Percentiles rank a stretch among this genome's conserved stretches.
These are phyloP conservation scores for Oreochromis grahami DNA, from an alignment of 2,797 vertebrate species.

Conservation along the genomic window DNA sequence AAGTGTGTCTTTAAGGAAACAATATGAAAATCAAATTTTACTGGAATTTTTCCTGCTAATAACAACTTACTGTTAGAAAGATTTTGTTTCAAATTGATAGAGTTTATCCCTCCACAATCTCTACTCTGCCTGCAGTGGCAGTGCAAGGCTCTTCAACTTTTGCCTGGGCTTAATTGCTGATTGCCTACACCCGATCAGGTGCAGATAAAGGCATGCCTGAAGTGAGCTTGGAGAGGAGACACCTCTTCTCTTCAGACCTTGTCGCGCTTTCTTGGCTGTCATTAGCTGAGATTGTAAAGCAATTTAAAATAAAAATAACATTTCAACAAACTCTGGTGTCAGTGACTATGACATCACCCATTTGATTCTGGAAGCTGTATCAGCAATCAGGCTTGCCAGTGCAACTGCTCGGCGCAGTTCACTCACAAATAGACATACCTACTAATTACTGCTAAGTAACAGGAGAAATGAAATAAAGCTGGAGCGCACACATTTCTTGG, in stretches of 20 bases:
- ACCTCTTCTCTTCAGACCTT: not conserved
- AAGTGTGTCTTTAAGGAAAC: not conserved
- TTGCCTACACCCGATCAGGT: not conserved
- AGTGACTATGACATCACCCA: not conserved
- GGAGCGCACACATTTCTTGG: not conserved
- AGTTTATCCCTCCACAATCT: not conserved
- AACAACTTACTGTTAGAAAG: not conserved
- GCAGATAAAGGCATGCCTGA: not conserved
- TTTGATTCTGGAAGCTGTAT: not conserved
- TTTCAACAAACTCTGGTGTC: not conserved
- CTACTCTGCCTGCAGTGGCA: not conserved
- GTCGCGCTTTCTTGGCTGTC: not conserved
- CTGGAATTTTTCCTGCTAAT: not conserved
- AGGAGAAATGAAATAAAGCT: not conserved
- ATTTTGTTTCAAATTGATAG: not conserved
- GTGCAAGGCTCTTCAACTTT: not conserved
- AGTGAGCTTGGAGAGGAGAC: not conserved
- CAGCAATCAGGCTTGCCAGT: not conserved
- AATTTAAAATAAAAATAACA: not conserved
- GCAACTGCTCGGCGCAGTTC: rapidly evolving
- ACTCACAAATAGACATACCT: not conserved
- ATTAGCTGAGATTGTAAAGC: not conserved
- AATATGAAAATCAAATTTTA: not conserved
- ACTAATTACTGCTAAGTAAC: not conserved
- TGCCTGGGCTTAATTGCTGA: not conserved